phyloP scores from a whole-genome alignment of 2,113 vertebrate genomes.

The Puntigrus tetrazona region DNA sequence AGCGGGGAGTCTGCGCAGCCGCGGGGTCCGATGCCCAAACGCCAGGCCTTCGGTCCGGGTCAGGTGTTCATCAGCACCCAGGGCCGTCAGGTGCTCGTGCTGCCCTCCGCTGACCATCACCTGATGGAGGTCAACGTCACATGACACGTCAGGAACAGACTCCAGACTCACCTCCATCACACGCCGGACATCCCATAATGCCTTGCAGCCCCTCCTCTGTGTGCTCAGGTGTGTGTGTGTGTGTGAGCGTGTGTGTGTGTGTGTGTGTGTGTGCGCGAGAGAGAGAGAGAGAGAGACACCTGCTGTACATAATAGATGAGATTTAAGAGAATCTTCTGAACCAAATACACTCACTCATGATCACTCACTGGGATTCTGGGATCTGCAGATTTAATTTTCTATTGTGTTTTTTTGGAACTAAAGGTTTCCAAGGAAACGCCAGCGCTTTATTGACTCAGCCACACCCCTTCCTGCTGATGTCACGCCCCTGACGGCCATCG shows the following conservation, averaged over 20 bases:
- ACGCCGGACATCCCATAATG: conserved; percentile 59
- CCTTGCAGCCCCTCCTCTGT: conserved; percentile 31
- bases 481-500: background rate
- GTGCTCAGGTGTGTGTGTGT: conserved; percentile 12
- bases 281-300: background rate
- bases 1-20: conserved; percentile 69
- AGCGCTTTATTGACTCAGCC: background rate
- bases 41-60: conserved; percentile 86
- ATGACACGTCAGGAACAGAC: conserved; percentile 72
- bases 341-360: conserved; percentile 48
- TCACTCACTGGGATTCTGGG: conserved; percentile 1
- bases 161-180: conserved; percentile 15
- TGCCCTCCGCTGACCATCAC: conserved; percentile 91
- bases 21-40: conserved; percentile 89
- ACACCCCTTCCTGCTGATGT: background rate
- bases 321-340: conserved; percentile 74
- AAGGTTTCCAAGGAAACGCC: background rate
- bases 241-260: background rate
- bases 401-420: background rate
- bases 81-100: conserved; percentile 85
- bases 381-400: background rate
- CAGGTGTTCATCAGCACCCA: conserved; percentile 91
- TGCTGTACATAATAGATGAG: conserved; percentile 80
- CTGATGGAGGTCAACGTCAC: conserved; percentile 94
- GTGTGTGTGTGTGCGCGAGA: background rate